These are phyloP conservation scores for Onychomys leucogaster DNA, from an alignment of 2,797 vertebrate species.

Conservation along the genomic window DNA sequence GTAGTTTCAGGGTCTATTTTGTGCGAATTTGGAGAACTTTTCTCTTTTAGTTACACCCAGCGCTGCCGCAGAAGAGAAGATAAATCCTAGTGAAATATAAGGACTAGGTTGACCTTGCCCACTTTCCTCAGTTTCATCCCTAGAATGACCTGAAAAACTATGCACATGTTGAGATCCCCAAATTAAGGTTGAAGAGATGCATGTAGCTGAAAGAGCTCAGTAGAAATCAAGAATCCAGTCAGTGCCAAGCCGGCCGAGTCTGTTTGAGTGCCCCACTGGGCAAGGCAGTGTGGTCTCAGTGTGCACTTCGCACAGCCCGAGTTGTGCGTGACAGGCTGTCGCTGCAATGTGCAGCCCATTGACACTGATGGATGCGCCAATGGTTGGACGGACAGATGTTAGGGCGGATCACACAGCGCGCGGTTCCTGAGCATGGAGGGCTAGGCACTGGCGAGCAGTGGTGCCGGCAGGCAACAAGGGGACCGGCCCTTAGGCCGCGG, in stretches of 20 bases:
- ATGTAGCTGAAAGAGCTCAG: neutral
- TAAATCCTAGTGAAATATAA: neutral
- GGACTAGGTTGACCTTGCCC: neutral
- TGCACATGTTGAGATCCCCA: neutral
- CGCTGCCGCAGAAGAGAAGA: neutral
- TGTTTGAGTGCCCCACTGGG: neutral
- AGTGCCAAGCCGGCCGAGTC: neutral
- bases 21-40: neutral
- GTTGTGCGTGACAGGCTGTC: conserved; percentile 87
- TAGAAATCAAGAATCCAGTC: neutral
- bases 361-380: conserved; percentile 98
- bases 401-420: conserved; percentile 95
- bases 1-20: neutral
- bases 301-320: conserved; percentile 79
- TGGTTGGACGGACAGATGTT: conserved; percentile 98
- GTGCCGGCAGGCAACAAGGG: neutral
- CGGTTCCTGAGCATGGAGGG: conserved; percentile 89
- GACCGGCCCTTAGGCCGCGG: conserved; percentile 81
- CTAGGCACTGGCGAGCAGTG: conserved; percentile 61
- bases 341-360: conserved; percentile 88
- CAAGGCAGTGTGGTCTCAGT: conserved; percentile 3
- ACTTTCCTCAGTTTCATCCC: neutral
- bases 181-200: neutral
- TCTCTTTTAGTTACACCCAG: neutral
- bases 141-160: neutral